A percentile compares a stretch with the other conserved stretches of the same genome.
Conservation (phyloP, 2,113 vertebrate species). For the Ia io region DNA sequence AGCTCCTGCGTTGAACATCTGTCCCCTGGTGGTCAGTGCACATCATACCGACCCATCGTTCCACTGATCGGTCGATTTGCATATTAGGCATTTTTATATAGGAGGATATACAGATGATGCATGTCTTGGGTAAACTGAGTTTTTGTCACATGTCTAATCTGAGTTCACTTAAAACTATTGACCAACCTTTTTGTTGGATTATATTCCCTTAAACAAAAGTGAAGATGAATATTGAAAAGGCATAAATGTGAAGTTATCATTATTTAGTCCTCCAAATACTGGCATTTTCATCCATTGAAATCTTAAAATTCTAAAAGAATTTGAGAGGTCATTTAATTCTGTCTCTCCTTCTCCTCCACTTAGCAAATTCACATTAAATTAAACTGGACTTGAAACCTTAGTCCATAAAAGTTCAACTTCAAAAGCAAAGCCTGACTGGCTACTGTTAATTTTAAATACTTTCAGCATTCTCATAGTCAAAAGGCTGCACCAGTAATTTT, state of each 20-base stretch:
- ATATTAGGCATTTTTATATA: too few relatives aligned
- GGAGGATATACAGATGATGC: neutral
- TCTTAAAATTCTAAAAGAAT: neutral
- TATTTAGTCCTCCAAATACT: neutral
- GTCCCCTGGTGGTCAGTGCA: too few relatives aligned
- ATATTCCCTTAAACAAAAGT: neutral
- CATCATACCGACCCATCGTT: too few relatives aligned
- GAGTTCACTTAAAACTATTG: neutral
- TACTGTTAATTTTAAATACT: neutral
- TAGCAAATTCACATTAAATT: neutral
- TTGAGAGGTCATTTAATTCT: neutral
- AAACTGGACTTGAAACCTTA: neutral
- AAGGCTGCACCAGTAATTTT: neutral
- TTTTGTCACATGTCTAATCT: neutral
- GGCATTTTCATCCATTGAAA: neutral
- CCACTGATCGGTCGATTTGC: too few relatives aligned
- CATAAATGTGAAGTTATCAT: neutral
- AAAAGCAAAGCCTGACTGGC: neutral
- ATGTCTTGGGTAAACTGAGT: neutral
- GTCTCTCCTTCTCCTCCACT: neutral
- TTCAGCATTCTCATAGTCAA: neutral
- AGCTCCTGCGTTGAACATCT: too few relatives aligned
- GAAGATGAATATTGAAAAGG: neutral
- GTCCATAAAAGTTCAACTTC: neutral
- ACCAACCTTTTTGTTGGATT: neutral